Conservation (phyloP, 2,797 vertebrate species). For the Sibirionetta formosa region DNA sequence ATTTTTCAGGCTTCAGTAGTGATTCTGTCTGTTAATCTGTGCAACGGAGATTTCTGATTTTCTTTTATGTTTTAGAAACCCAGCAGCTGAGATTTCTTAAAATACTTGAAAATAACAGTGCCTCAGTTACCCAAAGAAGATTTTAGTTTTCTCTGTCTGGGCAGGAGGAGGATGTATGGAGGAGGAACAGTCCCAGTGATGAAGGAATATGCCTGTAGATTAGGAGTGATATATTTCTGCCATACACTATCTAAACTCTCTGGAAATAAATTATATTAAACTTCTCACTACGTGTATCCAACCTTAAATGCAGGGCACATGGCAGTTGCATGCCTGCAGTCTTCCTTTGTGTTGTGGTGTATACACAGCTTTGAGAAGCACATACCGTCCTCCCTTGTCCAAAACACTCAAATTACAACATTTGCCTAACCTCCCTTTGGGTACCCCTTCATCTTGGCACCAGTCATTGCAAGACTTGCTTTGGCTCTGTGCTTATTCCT, state of each 20-base stretch:
- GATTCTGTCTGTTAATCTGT: background rate
- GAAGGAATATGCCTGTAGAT: background rate
- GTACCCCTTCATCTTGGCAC: conserved; percentile 18
- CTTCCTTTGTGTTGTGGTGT: background rate
- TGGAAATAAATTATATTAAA: background rate
- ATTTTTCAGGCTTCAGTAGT: background rate
- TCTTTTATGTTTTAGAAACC: background rate
- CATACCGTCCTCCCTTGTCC: background rate
- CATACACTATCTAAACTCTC: background rate
- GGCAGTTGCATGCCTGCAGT: background rate
- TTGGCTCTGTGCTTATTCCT: background rate
- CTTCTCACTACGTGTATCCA: background rate
- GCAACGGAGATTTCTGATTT: background rate
- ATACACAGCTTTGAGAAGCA: background rate
- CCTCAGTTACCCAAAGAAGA: background rate
- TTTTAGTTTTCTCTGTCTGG: background rate
- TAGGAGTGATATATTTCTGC: background rate
- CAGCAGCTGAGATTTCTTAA: conserved; percentile 50
- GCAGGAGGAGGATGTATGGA: background rate
- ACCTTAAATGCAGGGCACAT: background rate
- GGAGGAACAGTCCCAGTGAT: background rate
- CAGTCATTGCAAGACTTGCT: background rate
- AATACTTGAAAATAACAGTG: conserved; percentile 32
- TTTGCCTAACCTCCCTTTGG: background rate
- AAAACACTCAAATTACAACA: background rate